phyloP scores from a whole-genome alignment of 2,888 invertebrate genomes.

The Drosophila aldrichi region DNA sequence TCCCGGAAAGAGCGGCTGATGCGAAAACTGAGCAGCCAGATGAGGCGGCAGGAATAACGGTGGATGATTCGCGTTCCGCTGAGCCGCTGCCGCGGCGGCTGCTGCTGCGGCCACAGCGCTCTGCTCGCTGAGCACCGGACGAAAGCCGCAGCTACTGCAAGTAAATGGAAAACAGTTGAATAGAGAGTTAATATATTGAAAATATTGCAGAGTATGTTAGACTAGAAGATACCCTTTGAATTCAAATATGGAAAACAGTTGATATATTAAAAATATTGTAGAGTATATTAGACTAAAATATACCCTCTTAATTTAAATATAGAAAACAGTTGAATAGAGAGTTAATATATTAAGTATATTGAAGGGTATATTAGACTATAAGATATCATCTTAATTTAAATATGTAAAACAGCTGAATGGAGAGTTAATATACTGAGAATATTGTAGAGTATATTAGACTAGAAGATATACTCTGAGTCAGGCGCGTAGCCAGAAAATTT shows the following conservation, averaged over 20 bases:
- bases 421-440: no score
- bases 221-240: background rate
- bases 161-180: background rate
- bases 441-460: no score
- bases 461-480: no score
- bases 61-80: slow-evolving; percentile 88
- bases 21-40: slow-evolving; percentile 91
- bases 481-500: no score
- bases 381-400: background rate
- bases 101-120: slow-evolving; percentile 74
- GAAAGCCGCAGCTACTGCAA: slow-evolving; percentile 87
- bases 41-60: slow-evolving; percentile 94
- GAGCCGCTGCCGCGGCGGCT: slow-evolving; percentile 75
- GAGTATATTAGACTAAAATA: no score
- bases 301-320: no score
- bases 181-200: background rate
- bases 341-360: background rate
- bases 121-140: slow-evolving; percentile 87
- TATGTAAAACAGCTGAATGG: no score
- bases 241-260: background rate
- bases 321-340: background rate
- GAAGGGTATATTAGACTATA: background rate
- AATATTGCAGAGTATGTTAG: background rate
- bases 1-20: slow-evolving; percentile 93
- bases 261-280: no score